Evolutionary conservation across 2,113 vertebrate genomes (phyloP), one percentile per base, ranked within the genome.

Genomic region (Prolemur simus): DNA sequence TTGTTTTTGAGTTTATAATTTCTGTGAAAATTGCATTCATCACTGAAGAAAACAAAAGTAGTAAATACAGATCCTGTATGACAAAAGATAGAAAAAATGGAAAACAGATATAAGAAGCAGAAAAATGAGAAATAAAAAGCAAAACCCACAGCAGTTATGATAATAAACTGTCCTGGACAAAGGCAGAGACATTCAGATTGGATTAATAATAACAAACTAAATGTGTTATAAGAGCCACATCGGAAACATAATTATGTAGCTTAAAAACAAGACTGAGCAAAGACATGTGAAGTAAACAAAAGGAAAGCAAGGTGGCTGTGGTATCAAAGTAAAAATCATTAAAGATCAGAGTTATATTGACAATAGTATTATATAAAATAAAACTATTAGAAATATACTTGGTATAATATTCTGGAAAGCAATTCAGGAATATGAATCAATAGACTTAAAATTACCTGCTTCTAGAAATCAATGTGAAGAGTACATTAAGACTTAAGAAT

Each of bases 321-420:
- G 82, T 93, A 63, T n/a, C 49, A 82, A 87, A 89, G 54, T 74
- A 84, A 88, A 87, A 81, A 68, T 60, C 87, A 74, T 52, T 34
- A 49, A 42, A 87, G 42, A 87, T 71, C 78, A 73, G 39, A 94
- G 10, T 92, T 92, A 85, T 34, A 74, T 32, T 91, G 58, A 88
- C 77, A 88, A 37, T 87, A 86, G 27, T 52, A 56, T 21, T 87
- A 87, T 37, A n/a, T 84, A 85, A 94, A 74, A 39, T 66, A 71
- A 89, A 90, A 78, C 69, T 74, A 63, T 45, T 85, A 73, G 52
- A 54, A 71, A 71, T 97, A 77, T 7, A 54, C 52, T 52, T 56
- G 21, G 39, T 83, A 6, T 56, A 74, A 25, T 92, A 68, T 84
- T 94, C 96, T 91, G 32, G 12, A 89, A 97, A 92, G 60, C 42